phyloP scores from a whole-genome alignment of 2,113 vertebrate species.

The Saccopteryx leptura region DNA sequence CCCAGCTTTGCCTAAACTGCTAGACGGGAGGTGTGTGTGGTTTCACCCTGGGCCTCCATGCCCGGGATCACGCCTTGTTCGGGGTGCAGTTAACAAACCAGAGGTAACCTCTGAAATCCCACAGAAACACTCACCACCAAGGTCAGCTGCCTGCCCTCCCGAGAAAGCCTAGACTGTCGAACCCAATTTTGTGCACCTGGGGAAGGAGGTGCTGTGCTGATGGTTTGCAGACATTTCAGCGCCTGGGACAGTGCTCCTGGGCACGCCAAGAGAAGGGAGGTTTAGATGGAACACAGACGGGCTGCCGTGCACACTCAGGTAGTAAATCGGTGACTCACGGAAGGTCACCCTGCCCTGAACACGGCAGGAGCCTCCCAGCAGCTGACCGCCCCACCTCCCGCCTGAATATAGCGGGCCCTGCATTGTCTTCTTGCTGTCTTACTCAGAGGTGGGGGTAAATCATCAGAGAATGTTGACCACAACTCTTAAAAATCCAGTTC shows the following conservation, averaged over 20 bases:
- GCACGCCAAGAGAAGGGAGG: conserved; percentile 58
- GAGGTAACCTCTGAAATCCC: not conserved
- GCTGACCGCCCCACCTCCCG: conserved; percentile 68
- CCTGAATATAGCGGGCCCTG: not conserved
- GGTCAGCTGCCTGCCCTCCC: not conserved
- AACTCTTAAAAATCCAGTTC: not conserved
- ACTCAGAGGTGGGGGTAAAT: not conserved
- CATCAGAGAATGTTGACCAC: too few species aligned
- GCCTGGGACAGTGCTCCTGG: not conserved
- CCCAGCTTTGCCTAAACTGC: not conserved
- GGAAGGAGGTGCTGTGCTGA: not conserved
- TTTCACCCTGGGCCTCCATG: not conserved
- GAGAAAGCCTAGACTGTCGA: not conserved
- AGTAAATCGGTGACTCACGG: conserved; percentile 55
- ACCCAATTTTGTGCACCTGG: not conserved
- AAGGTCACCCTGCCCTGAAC: conserved; percentile 73
- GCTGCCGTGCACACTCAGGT: conserved; percentile 58
- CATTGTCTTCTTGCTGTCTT: not conserved
- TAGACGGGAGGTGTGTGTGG: accelerated
- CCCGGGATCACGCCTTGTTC: not conserved
- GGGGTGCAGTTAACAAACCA: not conserved
- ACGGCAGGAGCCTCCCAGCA: conserved; percentile 30
- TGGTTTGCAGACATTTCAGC: conserved; percentile 44
- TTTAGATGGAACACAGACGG: conserved; percentile 70
- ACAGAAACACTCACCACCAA: accelerated